Evolutionary conservation across 2,113 vertebrate genomes (phyloP), one percentile per base, ranked within the genome.

Genomic region (Poeciliopsis occidentalis): DNA sequence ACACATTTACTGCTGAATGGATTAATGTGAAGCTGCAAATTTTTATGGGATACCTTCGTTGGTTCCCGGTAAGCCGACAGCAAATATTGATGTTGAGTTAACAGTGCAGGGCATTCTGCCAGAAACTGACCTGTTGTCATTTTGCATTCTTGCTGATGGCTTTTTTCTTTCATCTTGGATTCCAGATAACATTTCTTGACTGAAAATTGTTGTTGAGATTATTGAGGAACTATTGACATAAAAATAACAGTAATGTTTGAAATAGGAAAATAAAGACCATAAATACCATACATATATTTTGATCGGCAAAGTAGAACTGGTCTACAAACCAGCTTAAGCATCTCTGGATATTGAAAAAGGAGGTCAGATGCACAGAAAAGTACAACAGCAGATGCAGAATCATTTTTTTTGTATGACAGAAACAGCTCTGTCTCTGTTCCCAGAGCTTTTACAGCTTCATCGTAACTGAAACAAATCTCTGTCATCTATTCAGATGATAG

Each of bases 81-180:
- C 34, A 87, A 81, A 86, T 71, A 80, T 47, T 81, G 81, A 84
- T 82, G 82, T 85, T 67, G 60, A 69, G 12, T n/a, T 62, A 54
- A 63, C 67, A 26, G 22, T 64, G 66, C 26, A 57, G 65, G 67
- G 60, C 63, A 77, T 78, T 62, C 67, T 72, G 74, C 79, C 76
- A 74, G 64, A 44, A 30, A 1, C 8, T 31, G 61, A 64, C 4
- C 0, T 39, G 29, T 31, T 60, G 10, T 51, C 69, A 4, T 34
- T 29, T 8, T 54, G 17, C 17, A 5, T 64, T 60, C 64, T 60
- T 68, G 17, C 24, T 24, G 19, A 57, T n/a, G 7, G 24, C 3
- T 54, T 44, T 26, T 57, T 4, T 0, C 22, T 8, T 73, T 60
- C 1, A 7, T 2, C 51, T 57, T n/a, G 24, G 51, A 57, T 57